phyloP scores from a whole-genome alignment of 2,113 vertebrate genomes.

The Pterophyllum scalare region DNA sequence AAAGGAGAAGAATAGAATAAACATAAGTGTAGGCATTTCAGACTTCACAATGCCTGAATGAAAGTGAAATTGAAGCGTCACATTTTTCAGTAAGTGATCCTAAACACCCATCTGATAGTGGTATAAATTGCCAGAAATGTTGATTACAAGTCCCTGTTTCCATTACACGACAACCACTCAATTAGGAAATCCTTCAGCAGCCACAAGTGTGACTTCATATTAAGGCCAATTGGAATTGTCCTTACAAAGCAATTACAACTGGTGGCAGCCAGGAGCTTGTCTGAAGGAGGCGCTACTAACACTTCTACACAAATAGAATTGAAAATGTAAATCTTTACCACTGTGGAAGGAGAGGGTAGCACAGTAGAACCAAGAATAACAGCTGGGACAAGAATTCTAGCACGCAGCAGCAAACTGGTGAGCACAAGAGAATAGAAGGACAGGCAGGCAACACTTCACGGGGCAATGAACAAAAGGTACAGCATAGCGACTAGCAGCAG shows the following conservation, averaged over 20 bases:
- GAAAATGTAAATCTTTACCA: neutral
- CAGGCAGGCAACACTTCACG: neutral
- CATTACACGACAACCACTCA: neutral
- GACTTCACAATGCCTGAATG: neutral
- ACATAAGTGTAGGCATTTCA: neutral
- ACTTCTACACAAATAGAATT: neutral
- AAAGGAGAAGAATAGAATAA: neutral
- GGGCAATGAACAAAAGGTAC: neutral
- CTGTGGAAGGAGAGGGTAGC: neutral
- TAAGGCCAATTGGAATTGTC: neutral
- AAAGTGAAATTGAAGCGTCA: neutral
- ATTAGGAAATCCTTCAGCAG: neutral
- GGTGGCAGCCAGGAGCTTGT: neutral
- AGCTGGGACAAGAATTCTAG: neutral
- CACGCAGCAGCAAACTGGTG: neutral
- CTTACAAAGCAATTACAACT: neutral
- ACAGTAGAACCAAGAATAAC: neutral
- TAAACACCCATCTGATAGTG: neutral
- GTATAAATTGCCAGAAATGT: neutral
- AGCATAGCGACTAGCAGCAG: neutral
- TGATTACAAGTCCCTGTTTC: constrained; percentile 1
- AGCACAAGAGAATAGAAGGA: neutral
- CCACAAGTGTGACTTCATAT: neutral
- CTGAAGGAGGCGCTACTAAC: neutral
- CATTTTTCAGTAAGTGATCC: neutral